Conservation (phyloP, 2,888 invertebrate genomes). For the Tanypteryx hageni region DNA sequence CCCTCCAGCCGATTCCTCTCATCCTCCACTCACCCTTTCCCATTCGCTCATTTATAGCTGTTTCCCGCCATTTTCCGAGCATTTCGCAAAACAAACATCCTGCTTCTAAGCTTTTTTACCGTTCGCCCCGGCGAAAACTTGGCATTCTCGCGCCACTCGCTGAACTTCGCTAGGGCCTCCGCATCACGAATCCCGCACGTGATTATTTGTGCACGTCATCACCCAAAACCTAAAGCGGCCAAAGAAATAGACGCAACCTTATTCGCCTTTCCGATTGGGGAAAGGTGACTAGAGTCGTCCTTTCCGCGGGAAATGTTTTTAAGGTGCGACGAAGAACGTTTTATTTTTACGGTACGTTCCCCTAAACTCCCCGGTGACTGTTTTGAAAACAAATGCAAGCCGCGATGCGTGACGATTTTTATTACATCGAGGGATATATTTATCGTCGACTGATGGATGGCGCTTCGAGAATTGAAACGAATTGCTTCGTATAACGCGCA, state of each 20-base stretch:
- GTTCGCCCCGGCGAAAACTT: neutral
- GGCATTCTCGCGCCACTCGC: neutral
- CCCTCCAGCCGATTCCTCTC: neutral
- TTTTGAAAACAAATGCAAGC: neutral
- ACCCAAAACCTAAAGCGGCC: neutral
- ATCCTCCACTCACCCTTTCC: neutral
- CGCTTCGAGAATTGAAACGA: conserved; percentile 6
- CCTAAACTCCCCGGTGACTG: no score
- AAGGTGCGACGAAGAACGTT: neutral
- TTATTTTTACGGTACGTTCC: neutral
- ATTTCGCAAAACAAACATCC: neutral
- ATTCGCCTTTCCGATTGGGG: neutral
- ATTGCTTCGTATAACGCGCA: neutral
- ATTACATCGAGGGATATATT: neutral
- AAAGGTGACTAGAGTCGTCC: neutral
- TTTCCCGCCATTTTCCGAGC: neutral
- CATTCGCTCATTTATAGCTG: neutral
- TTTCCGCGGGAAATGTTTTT: neutral
- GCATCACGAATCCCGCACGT: neutral
- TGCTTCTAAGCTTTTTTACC: neutral
- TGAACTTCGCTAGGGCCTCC: neutral
- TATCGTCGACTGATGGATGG: neutral
- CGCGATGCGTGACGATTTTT: neutral
- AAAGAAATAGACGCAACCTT: neutral
- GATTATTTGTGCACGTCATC: neutral